Conservation (phyloP, 2,113 vertebrate species). For the Cariama cristata region DNA sequence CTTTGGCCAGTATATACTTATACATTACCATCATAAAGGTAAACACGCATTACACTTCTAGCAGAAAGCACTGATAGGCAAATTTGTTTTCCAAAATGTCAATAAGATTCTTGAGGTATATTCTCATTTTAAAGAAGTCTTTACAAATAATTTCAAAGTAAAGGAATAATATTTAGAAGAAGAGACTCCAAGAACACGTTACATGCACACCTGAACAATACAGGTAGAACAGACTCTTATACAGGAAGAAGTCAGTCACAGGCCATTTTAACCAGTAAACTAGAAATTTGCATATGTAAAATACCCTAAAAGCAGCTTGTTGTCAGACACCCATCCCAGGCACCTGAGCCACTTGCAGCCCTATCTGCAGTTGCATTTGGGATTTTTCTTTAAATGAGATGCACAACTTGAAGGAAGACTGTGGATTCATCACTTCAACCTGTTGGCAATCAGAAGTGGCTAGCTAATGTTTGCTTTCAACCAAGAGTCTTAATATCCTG, state of each 20-base stretch:
- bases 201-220: not conserved
- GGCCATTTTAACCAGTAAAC: not conserved
- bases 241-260: not conserved
- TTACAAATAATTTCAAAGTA: not conserved
- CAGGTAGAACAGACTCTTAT: not conserved
- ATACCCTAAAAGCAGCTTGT: not conserved
- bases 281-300: not conserved
- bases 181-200: not conserved
- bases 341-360: not conserved
- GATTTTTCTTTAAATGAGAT: not conserved
- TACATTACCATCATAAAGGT: not conserved
- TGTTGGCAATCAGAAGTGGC: not conserved
- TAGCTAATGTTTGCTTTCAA: not conserved
- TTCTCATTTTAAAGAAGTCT: not conserved
- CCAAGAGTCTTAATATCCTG: not conserved
- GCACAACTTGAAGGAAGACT: not conserved
- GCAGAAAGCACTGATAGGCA: not conserved
- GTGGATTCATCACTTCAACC: not conserved
- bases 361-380: not conserved
- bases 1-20: not conserved
- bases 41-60: not conserved
- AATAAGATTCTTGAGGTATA: not conserved
- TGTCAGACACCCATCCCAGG: not conserved
- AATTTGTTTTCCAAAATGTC: not conserved
- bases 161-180: not conserved